These are phyloP conservation scores for Miltochrista miniata DNA, from an alignment of 2,888 invertebrate species.

Conservation along the genomic window DNA sequence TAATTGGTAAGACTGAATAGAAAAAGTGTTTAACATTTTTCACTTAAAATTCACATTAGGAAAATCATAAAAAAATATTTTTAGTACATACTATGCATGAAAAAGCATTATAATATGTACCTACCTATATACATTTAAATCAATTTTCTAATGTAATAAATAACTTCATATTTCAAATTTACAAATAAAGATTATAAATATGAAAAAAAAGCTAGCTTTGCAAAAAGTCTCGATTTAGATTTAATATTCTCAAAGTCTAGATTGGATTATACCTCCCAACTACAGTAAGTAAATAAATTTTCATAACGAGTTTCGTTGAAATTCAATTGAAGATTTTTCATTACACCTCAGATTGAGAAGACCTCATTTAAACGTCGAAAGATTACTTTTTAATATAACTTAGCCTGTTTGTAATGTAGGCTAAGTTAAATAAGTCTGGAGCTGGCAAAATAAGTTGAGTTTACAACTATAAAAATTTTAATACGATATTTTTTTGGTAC, in stretches of 20 bases:
- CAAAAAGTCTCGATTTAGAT: neutral
- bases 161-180: too few relatives aligned
- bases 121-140: too few relatives aligned
- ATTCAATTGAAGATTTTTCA: conserved; percentile 23
- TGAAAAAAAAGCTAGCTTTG: neutral
- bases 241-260: neutral
- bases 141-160: too few relatives aligned
- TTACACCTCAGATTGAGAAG: conserved; percentile 19
- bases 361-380: conserved; percentile 10
- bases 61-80: too few relatives aligned
- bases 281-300: conserved; percentile 13
- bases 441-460: neutral
- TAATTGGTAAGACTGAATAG: too few relatives aligned
- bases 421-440: neutral
- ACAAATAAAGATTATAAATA: too few relatives aligned
- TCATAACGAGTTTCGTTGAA: conserved; percentile 29
- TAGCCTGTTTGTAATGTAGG: conserved; percentile 3
- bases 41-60: too few relatives aligned
- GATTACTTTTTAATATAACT: conserved; percentile 20
- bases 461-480: neutral
- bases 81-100: too few relatives aligned
- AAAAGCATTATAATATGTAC: too few relatives aligned
- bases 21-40: too few relatives aligned
- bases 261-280: neutral
- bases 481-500: too few relatives aligned